phyloP scores from a whole-genome alignment of 2,888 invertebrate species.

The Melanostoma scalare region DNA sequence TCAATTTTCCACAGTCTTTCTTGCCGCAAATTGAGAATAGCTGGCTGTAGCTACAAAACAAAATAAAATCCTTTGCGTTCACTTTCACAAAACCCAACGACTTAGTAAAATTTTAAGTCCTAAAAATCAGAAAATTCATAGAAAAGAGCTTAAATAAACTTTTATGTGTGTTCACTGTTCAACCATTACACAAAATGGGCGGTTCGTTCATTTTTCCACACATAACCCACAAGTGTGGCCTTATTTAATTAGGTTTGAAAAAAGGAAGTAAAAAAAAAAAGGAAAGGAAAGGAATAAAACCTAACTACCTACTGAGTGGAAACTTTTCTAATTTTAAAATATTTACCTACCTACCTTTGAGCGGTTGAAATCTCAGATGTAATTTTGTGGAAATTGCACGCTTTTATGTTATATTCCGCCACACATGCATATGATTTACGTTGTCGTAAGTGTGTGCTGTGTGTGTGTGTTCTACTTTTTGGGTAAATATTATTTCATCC shows the following conservation, averaged over 20 bases:
- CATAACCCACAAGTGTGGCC: neutral
- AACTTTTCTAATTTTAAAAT: slow-evolving; percentile 35
- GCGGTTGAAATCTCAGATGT: slow-evolving; percentile 7
- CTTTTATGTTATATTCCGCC: slow-evolving; percentile 26
- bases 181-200: too few relatives aligned
- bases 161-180: too few relatives aligned
- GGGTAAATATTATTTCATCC: slow-evolving; percentile 47
- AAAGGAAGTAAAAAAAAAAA: neutral
- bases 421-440: slow-evolving; percentile 31
- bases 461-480: neutral
- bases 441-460: slow-evolving; percentile 18
- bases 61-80: too few relatives aligned
- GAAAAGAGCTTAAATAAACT: too few relatives aligned
- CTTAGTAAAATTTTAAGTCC: too few relatives aligned
- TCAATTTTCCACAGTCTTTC: too few relatives aligned
- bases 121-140: too few relatives aligned
- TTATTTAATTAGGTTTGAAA: slow-evolving; percentile 26
- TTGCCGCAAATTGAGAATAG: too few relatives aligned
- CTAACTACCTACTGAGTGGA: neutral
- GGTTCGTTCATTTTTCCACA: too few relatives aligned
- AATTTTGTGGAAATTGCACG: slow-evolving; percentile 11
- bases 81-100: too few relatives aligned
- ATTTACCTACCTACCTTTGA: slow-evolving; percentile 11
- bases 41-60: too few relatives aligned
- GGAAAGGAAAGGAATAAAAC: too few relatives aligned